phyloP scores from a whole-genome alignment of 1,140 invertebrate genomes.

The Rhagoletis zephyria region DNA sequence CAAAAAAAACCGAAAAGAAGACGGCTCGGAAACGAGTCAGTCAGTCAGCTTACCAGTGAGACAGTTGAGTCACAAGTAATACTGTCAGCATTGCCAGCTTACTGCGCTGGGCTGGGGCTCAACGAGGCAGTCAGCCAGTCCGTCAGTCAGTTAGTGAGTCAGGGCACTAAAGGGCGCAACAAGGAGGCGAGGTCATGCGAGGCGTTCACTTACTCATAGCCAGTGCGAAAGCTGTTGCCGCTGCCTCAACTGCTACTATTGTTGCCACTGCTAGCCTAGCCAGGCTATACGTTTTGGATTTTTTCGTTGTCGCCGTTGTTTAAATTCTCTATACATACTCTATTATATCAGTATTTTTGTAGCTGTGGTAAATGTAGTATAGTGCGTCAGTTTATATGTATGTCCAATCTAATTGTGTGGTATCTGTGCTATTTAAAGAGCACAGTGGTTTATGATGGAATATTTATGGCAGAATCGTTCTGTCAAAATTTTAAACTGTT shows the following conservation, averaged over 20 bases:
- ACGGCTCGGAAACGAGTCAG: not conserved
- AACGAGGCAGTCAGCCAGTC: not conserved
- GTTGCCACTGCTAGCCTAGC: constrained; percentile 9
- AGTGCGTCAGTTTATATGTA: no score
- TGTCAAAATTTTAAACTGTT: no score
- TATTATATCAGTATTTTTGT: not conserved
- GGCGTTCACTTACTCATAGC: constrained; percentile 27
- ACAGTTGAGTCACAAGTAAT: not conserved
- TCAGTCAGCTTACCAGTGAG: not conserved
- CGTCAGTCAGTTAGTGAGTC: not conserved
- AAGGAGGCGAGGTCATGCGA: constrained; percentile 25
- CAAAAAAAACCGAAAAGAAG: not conserved
- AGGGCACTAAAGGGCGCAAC: constrained; percentile 28
- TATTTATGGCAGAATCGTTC: no score
- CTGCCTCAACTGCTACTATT: constrained; percentile 22
- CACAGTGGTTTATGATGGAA: no score
- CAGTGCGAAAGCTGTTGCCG: constrained; percentile 8
- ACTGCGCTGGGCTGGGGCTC: not conserved
- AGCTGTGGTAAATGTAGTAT: no score
- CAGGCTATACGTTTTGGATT: constrained; percentile 12
- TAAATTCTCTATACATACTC: not conserved
- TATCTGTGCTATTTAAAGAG: no score
- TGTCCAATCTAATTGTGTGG: no score
- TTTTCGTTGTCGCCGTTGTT: constrained; percentile 10
- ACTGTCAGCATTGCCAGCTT: not conserved